A percentile compares a stretch with the other conserved stretches of the same genome.
These are phyloP conservation scores for Pitangus sulphuratus DNA, from an alignment of 2,797 vertebrate genomes.

Conservation along the genomic window DNA sequence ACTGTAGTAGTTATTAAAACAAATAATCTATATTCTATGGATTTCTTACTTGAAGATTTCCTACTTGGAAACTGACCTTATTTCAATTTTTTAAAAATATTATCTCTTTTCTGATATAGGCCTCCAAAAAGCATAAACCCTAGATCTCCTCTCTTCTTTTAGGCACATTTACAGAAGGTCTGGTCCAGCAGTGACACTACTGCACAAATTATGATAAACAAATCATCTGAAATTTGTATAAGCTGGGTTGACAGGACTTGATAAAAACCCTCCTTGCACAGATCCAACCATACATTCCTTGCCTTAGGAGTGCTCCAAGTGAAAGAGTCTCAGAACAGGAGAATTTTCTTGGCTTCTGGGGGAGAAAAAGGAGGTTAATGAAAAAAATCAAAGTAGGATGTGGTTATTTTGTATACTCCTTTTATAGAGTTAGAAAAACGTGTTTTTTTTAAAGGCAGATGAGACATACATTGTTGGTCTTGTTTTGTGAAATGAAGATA, in stretches of 20 bases:
- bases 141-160: not conserved
- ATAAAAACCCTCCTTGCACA: not conserved
- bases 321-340: not conserved
- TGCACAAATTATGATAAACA: not conserved
- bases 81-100: not conserved
- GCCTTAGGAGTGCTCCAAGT: not conserved
- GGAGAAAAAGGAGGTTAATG: not conserved
- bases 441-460: not conserved
- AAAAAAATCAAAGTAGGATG: not conserved
- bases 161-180: not conserved
- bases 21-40: not conserved
- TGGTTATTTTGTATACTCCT: not conserved
- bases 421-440: not conserved
- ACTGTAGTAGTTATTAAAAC: not conserved
- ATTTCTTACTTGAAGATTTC: not conserved
- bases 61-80: not conserved
- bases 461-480: not conserved
- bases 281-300: not conserved
- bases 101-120: not conserved
- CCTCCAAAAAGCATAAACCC: not conserved
- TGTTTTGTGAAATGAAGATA: not conserved
- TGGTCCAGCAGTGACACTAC: not conserved
- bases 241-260: not conserved
- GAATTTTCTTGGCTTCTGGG: not conserved
- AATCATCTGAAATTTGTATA: not conserved